A percentile compares a stretch with the other conserved stretches of the same genome.
Conservation (phyloP, 2,113 vertebrate species). For the Pseudonaja textilis region DNA sequence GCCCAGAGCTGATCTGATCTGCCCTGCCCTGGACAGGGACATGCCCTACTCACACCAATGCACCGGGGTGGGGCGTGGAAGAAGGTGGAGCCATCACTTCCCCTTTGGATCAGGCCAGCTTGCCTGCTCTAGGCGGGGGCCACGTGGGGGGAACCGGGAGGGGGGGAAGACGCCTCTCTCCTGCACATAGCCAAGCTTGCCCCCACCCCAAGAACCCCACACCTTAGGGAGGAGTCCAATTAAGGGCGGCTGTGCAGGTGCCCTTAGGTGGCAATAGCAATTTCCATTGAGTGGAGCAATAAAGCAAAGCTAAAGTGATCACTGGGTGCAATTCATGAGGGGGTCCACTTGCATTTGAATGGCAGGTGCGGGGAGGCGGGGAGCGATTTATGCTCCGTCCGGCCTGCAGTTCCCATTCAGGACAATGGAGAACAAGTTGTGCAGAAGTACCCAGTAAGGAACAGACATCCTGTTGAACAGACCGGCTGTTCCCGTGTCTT, state of each 20-base stretch:
- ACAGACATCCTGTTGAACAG: background rate
- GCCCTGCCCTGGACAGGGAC: background rate
- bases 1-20: background rate
- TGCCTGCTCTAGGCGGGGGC: background rate
- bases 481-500: background rate
- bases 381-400: background rate
- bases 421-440: background rate
- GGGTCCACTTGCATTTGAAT: fast-evolving
- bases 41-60: background rate
- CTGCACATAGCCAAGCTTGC: background rate
- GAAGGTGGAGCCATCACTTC: background rate
- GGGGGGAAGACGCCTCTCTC: background rate
- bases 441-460: background rate
- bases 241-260: background rate
- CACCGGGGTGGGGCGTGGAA: background rate
- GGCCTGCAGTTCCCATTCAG: background rate
- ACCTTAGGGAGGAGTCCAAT: fast-evolving
- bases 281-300: background rate
- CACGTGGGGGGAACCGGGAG: background rate
- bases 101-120: background rate
- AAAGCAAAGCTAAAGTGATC: background rate
- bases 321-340: background rate
- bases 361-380: background rate
- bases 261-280: background rate
- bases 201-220: background rate